Evolutionary conservation across 1,140 invertebrate genomes (phyloP), one percentile per base, ranked within the genome.

Genomic region (Parapsyche elsis): DNA sequence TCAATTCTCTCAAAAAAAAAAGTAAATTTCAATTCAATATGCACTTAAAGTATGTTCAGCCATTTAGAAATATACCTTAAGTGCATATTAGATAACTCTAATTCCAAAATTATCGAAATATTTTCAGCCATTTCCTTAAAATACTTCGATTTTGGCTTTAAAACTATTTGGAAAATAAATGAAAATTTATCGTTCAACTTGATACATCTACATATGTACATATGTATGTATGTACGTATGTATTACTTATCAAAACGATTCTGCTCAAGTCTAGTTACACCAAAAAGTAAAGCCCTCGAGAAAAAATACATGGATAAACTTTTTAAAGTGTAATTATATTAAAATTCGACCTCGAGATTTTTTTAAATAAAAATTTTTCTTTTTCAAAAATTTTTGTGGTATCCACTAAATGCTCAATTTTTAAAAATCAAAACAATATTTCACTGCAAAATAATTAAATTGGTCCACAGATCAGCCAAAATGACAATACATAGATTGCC

Each of bases 81-180:
- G 10, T 53, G 49, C 49, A 53, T 53, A n/a, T n/a, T n/a, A n/a
- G n/a, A n/a, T n/a, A 67, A 67, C 21, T 4, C 10, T 30, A 67
- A 12, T 67, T 5, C 10, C 21, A 67, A 7, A n/a, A 61, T 21
- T 30, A 12, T 64, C 19, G 12, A 64, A 67, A 64, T 77, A 77
- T 77, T 77, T 77, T 64, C 76, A 77, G 76, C 76, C 76, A 77
- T 77, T 77, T 67, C 9, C 24, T 4, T 16, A 78, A 78, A 78
- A 78, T 78, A 70, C 26, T 64, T 70, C 64, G 24, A 71, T 14
- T 9, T 10, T 73, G 30, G 30, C 45, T 73, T 46, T 73, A 67
- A 16, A 21, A 61, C 16, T 9, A 16, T 61, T 21, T 21, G n/a
- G n/a, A n/a, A n/a, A n/a, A n/a, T n/a, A n/a, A n/a, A n/a, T 38